Conservation (phyloP, 2,888 invertebrate genomes). For the Ochlodes sylvanus region DNA sequence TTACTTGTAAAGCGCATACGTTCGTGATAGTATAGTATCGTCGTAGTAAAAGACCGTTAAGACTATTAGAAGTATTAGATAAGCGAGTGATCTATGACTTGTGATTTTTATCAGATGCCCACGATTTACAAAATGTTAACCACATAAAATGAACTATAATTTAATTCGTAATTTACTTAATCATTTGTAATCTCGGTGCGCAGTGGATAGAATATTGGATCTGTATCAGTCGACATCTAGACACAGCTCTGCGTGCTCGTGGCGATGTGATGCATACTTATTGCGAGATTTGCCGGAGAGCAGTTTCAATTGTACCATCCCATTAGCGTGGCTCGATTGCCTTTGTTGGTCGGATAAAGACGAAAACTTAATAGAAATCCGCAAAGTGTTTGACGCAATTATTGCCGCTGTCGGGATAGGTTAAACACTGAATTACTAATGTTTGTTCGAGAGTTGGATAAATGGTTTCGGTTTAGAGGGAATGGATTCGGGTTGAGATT, state of each 20-base stretch:
- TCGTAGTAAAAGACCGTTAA: too few relatives aligned
- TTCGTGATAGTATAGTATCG: too few relatives aligned
- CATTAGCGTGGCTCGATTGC: conserved; percentile 74
- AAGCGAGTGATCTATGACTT: too few relatives aligned
- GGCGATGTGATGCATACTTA: conserved; percentile 80
- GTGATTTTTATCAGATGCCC: too few relatives aligned
- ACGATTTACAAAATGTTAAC: too few relatives aligned
- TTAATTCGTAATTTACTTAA: too few relatives aligned
- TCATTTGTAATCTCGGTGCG: too few relatives aligned
- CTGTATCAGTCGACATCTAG: conserved; percentile 60
- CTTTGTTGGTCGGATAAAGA: conserved; percentile 55
- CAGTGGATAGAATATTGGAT: background rate
- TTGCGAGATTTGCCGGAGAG: conserved; percentile 76
- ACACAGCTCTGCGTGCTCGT: conserved; percentile 64
- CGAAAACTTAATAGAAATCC: conserved; percentile 53
- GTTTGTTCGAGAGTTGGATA: background rate
- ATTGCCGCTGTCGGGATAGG: conserved; percentile 11
- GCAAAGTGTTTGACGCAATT: conserved; percentile 18
- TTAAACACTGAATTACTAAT: background rate
- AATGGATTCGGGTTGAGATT: too few relatives aligned
- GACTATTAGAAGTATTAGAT: too few relatives aligned
- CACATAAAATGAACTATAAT: too few relatives aligned
- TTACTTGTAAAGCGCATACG: too few relatives aligned
- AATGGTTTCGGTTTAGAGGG: too few relatives aligned
- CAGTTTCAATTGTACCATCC: conserved; percentile 76